Evolutionary conservation across 2,888 invertebrate species (phyloP).

Genomic region (Myathropa florea): DNA sequence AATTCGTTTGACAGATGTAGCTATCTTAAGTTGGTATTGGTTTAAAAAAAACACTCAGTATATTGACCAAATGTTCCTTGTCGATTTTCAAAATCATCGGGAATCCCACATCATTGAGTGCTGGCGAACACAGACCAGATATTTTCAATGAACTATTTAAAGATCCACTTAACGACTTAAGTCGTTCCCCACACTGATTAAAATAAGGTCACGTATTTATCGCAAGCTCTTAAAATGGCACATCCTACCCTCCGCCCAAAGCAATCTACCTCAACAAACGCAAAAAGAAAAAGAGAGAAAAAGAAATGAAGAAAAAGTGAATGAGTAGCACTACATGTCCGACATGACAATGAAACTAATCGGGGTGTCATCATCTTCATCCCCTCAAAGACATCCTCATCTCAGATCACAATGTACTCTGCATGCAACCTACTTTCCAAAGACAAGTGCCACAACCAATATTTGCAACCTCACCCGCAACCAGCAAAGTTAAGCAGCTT

Average conservation of each 20-base stretch:
- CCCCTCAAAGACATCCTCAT: neutral
- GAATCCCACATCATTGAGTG: no score
- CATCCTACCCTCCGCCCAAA: neutral
- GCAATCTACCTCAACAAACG: neutral
- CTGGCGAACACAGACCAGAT: no score
- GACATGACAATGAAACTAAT: neutral
- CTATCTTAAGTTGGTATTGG: no score
- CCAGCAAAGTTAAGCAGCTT: conserved; percentile 7
- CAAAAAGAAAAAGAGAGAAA: no score
- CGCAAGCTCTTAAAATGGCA: neutral
- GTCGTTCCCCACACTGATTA: neutral
- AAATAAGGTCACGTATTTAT: neutral
- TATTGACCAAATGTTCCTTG: no score
- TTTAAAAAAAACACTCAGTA: no score
- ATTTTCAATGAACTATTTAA: no score
- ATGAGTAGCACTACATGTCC: neutral
- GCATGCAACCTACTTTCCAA: neutral
- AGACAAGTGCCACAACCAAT: neutral
- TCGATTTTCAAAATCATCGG: no score
- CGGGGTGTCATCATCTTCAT: neutral
- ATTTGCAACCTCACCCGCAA: neutral
- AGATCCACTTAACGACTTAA: neutral
- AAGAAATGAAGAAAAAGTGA: neutral
- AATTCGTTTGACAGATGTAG: no score
- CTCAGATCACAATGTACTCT: neutral